Evolutionary conservation across 2,113 vertebrate genomes (phyloP).

Genomic region (Vombatus ursinus): DNA sequence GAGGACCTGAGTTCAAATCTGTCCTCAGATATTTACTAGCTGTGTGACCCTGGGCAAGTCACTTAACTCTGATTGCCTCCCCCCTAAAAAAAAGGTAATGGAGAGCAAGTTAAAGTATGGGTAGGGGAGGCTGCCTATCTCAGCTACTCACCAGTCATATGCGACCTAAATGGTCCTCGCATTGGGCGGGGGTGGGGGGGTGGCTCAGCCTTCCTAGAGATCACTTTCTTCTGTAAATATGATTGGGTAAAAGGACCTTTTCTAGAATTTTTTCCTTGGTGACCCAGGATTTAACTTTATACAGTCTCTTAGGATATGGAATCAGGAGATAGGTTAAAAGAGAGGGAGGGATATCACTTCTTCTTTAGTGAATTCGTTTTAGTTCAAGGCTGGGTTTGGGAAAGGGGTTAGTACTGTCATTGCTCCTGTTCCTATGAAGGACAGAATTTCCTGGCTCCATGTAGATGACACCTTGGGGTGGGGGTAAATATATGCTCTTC

Average conservation of each 20-base stretch:
- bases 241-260: too few relatives aligned
- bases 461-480: background rate
- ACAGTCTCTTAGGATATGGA: background rate
- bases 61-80: background rate
- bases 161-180: background rate
- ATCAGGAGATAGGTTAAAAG: background rate
- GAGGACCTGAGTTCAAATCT: background rate
- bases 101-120: background rate
- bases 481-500: background rate
- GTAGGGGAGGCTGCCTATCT: background rate
- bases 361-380: background rate
- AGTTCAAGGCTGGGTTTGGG: background rate
- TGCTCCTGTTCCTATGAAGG: background rate
- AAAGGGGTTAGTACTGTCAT: accelerated
- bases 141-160: background rate
- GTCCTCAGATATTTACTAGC: background rate
- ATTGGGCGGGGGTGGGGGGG: too few relatives aligned
- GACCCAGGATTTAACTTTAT: background rate
- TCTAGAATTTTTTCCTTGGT: accelerated
- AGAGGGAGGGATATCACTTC: background rate
- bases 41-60: background rate
- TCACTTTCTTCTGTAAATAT: accelerated
- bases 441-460: background rate
- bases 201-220: background rate
- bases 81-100: background rate